Percentiles rank a stretch among this genome's conserved stretches.
Conservation (phyloP, 2,888 invertebrate species). For the Heliconius ethilla region DNA sequence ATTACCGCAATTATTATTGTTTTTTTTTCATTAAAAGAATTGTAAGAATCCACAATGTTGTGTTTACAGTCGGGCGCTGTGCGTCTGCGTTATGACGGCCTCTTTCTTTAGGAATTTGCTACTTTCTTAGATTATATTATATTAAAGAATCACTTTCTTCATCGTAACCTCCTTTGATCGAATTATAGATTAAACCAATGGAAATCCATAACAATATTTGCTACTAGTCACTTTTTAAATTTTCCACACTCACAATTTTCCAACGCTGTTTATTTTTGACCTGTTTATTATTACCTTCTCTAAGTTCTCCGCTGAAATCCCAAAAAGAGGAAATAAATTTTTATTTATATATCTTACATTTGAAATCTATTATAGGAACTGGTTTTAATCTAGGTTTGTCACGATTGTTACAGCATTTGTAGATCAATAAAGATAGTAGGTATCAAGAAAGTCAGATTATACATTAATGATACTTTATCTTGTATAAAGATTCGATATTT, state of each 20-base stretch:
- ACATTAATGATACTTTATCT: conserved; percentile 12
- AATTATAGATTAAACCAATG: background rate
- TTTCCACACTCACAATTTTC: too few species aligned
- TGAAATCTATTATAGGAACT: conserved; percentile 1
- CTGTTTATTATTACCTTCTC: background rate
- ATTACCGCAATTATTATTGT: too few species aligned
- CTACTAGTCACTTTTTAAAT: background rate
- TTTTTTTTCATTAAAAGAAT: too few species aligned
- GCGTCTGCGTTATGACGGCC: background rate
- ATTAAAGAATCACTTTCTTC: too few species aligned
- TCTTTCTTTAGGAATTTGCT: background rate
- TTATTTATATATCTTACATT: background rate
- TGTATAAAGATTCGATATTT: background rate
- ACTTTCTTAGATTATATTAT: too few species aligned
- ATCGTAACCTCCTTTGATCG: background rate
- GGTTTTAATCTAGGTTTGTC: conserved; percentile 3
- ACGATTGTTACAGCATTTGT: conserved; percentile 10
- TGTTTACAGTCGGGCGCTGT: background rate
- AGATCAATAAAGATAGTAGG: conserved; percentile 9
- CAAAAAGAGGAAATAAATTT: background rate
- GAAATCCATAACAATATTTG: background rate
- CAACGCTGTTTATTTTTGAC: background rate
- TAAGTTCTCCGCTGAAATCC: background rate
- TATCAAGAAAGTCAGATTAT: background rate
- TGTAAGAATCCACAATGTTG: background rate